These are phyloP conservation scores for Whitmania pigra DNA, from an alignment of 1,140 invertebrate species.

Conservation along the genomic window DNA sequence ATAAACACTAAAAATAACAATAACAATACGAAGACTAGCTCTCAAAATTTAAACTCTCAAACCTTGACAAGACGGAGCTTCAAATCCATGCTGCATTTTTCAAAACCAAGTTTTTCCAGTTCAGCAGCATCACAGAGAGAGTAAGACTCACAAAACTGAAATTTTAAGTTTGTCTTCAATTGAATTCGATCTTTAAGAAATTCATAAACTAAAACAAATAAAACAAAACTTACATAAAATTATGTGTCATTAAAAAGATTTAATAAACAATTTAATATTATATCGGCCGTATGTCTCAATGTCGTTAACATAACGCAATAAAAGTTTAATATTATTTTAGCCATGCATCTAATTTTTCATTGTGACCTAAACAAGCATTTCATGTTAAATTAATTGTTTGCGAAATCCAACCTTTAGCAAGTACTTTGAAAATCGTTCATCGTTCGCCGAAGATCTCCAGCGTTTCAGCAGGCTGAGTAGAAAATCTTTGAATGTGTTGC, in stretches of 20 bases:
- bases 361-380: too few species aligned
- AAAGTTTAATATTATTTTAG: too few species aligned
- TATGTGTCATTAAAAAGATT: too few species aligned
- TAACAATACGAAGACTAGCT: neutral
- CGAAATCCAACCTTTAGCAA: neutral
- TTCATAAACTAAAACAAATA: neutral
- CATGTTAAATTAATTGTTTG: neutral
- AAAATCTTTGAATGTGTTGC: slow-evolving; percentile 9
- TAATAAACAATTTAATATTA: too few species aligned
- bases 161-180: slow-evolving; percentile 12
- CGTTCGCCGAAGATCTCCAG: slow-evolving; percentile 11
- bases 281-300: too few species aligned
- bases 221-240: too few species aligned
- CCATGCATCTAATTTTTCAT: too few species aligned
- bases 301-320: too few species aligned
- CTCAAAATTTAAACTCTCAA: neutral
- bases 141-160: slow-evolving; percentile 69
- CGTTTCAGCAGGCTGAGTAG: slow-evolving; percentile 14
- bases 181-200: neutral
- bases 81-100: slow-evolving; percentile 69
- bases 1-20: neutral
- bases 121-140: slow-evolving; percentile 86
- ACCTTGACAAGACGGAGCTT: slow-evolving; percentile 79
- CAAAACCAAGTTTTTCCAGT: slow-evolving; percentile 86
- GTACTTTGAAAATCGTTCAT: slow-evolving; percentile 4